These are phyloP conservation scores for Heliocidaris erythrogramma DNA, from an alignment of 35 echinoderm and acorn worm genomes.

Conservation along the genomic window DNA sequence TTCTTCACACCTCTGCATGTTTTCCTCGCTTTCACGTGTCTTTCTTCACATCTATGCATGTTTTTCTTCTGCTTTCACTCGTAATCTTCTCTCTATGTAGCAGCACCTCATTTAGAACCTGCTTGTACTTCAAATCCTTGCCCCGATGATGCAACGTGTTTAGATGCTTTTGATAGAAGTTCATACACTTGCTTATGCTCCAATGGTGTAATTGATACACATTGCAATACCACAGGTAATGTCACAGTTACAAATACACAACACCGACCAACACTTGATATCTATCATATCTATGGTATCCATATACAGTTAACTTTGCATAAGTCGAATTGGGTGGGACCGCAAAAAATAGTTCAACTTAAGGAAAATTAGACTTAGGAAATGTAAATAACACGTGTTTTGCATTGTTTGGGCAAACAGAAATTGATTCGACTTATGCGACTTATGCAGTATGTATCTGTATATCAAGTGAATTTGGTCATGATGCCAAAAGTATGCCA, in stretches of 20 bases:
- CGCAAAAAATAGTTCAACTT: no score
- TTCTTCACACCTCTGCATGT: neutral
- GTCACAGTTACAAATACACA: neutral
- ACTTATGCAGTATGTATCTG: no score
- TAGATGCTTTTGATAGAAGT: neutral
- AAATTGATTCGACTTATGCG: no score
- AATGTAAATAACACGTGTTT: no score
- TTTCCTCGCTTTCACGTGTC: neutral
- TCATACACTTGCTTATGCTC: neutral
- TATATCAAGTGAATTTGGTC: neutral
- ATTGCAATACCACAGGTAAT: neutral
- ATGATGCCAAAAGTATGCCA: neutral
- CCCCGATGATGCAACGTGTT: neutral
- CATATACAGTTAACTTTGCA: no score
- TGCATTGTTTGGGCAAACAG: no score
- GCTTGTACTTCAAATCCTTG: neutral
- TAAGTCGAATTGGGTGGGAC: no score
- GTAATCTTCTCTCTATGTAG: neutral
- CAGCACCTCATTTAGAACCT: neutral
- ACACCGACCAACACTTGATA: no score
- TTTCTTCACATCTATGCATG: neutral
- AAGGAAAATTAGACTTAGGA: no score
- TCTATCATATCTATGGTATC: no score
- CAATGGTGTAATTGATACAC: neutral
- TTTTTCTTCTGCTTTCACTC: neutral